Evolutionary conservation across 1,140 invertebrate species (phyloP), one percentile per base, ranked within the genome.

Genomic region (Drosophila micromelanica): DNA sequence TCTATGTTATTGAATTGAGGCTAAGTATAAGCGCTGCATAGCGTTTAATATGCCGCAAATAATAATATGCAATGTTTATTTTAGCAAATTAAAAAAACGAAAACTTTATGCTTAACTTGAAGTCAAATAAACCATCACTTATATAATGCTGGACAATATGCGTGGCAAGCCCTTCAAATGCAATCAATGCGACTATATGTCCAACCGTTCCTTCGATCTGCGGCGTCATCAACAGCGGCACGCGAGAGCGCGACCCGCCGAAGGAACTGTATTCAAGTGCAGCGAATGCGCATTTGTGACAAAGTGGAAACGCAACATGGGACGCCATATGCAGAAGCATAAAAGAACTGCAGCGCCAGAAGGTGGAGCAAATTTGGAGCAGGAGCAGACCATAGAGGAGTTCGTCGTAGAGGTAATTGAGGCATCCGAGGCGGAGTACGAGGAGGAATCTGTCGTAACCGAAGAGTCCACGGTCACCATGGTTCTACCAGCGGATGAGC

Each of bases 181-280:
- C 5, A 27, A 27, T 27, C 27, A 23, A 68, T 73, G 70, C 35
- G 9, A 68, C 40, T 73, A 73, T 32, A 15, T 32, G 3, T 40
- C 70, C 6, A 68, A 68, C 38, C 63, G 70, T 2, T 30, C 55
- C 12, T 73, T 68, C 12, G 70, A 73, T 9, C 55, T 73, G n/a
- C 48, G 63, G 11, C 70, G 70, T 13, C 70, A 73, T 40, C 38
- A 48, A n/a, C 46, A 42, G n/a, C 70, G 70, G 5, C 70, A 73
- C 20, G 23, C 32, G 2, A 59, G 55, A 5, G 42, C 40, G n/a
- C 68, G 54, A n/a, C 40, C 23, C 8, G 5, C 52, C 0, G 56
- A 60, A 0, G 55, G 60, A 9, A 9, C 5, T 6, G 35, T 17
- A 8, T 59, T 27, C 17, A 54, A 38, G 15, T 73, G 70, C 56